Base-by-base conservation (phyloP, 2,888 invertebrate species). In the Torymus tubicola region DNA sequence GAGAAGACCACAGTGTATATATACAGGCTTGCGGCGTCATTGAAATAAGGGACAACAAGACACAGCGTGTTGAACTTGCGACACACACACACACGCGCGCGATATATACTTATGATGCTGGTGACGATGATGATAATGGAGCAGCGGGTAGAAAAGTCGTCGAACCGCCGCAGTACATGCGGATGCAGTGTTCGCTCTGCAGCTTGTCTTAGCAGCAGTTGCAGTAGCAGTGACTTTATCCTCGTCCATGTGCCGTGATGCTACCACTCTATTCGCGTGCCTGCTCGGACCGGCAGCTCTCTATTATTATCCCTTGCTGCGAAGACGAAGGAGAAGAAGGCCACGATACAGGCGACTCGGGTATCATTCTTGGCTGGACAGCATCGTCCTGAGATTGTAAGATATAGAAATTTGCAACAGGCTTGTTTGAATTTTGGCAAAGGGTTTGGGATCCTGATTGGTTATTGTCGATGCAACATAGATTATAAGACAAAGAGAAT, bases 171-270 rank as follows among this genome's bases (percentile, higher is more conserved):
- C 64, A 69, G 65, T 76, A 18, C 52, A 61, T 14, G 71, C 71
- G 64, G 53, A 63, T 31, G 21, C 42, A 42, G 42, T 52, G 52
- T 71, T 53, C 52, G 31, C 60, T 50, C 53, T 42, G 42, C 42
- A 42, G 10, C 42, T 42, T 8, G 42, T 8, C 8, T 42, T 8
- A 42, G 42, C 42, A 42, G 42, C 42, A 8, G 42, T 8, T 8
- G 8, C 10, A 42, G 1, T 8, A 42, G 42, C 31, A 4, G 18
- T 18, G 12, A 14, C 72, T 63, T 42, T 42, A 42, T 42, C 42
- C 42, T 42, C 42, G 42, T 8, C 42, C 67, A 85, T 85, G 84
- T 85, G 85, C 78, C 85, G 82, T 82, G 82, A 84, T 84, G 82
- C 79, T 70, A 70, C 78, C 64, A 74, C 82, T 4, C 31, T 85